Evolutionary conservation across 2,797 vertebrate species (phyloP).

Genomic region (Emydoidea blandingii): DNA sequence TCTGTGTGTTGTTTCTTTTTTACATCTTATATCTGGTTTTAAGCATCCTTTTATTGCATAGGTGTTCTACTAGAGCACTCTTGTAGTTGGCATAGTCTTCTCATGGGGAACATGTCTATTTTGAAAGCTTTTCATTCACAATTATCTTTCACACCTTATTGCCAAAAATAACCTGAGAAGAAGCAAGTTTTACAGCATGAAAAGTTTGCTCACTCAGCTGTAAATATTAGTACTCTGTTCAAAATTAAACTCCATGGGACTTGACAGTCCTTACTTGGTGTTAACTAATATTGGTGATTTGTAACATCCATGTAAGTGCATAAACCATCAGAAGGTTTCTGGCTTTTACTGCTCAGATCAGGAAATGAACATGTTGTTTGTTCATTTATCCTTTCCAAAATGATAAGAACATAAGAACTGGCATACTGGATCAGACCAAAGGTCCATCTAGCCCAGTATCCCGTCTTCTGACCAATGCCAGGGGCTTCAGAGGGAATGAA

Average conservation of each 20-base stretch:
- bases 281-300: background rate
- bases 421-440: no score
- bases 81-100: background rate
- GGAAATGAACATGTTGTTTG: background rate
- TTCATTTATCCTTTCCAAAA: background rate
- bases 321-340: background rate
- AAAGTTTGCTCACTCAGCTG: background rate
- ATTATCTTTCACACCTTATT: background rate
- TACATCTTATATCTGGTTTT: no score
- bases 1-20: rapidly evolving
- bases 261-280: background rate
- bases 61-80: background rate
- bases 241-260: background rate
- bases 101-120: background rate
- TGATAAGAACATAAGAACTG: no score
- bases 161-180: background rate
- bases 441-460: no score
- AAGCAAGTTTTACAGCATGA: background rate
- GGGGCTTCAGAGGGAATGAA: no score
- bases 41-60: background rate
- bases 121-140: background rate
- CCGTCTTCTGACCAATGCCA: no score
- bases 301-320: background rate
- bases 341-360: background rate
- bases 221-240: background rate